Base-by-base conservation (phyloP, 2,888 invertebrate species). In the Microctonus brassicae region DNA sequence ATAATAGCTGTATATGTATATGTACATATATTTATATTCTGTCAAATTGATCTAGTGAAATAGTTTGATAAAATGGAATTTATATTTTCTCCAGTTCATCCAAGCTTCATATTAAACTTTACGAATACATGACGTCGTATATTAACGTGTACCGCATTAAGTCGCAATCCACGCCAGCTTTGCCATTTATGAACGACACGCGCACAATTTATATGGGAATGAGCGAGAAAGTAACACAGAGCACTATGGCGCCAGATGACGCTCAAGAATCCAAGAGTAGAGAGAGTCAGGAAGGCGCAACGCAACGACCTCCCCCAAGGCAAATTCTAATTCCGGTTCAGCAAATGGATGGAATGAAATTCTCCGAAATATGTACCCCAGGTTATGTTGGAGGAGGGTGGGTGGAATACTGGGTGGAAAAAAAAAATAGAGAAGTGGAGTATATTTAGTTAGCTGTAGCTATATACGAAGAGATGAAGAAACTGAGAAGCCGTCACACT, bases 261-360 rank as follows among this genome's bases (percentile, higher is more conserved):
- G 61, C 62, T 53, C 70, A 47, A 70, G 57, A 64, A 64, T 65
- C 70, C 64, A 20, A 42, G 58, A 47, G 24, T 11, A n/a, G n/a
- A 60, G 22, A 39, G 10, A 61, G 58, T 72, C 47, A 71, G 58
- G 74, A 75, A 72, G 69, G 74, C 75, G 73, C 72, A 71, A 75
- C 69, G 71, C 66, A 55, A 20, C 74, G 62, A 73, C 70, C 68
- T 69, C 63, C 60, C 29, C 69, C 68, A 71, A 65, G 61, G 74
- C 74, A 70, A 75, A 77, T 78, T 78, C 74, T 76, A 75, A 78
- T 77, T 77, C 69, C 73, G 75, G 76, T 77, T 76, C 76, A 75
- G 76, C 75, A 78, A 78, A 78, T 76, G 77, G 76, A 77, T 73
- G 76, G 74, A 76, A 77, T 75, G 70, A 74, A 78, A 78, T 76